Base-by-base conservation (phyloP, 2,888 invertebrate species). In the Acrocyrtus sp. region DNA sequence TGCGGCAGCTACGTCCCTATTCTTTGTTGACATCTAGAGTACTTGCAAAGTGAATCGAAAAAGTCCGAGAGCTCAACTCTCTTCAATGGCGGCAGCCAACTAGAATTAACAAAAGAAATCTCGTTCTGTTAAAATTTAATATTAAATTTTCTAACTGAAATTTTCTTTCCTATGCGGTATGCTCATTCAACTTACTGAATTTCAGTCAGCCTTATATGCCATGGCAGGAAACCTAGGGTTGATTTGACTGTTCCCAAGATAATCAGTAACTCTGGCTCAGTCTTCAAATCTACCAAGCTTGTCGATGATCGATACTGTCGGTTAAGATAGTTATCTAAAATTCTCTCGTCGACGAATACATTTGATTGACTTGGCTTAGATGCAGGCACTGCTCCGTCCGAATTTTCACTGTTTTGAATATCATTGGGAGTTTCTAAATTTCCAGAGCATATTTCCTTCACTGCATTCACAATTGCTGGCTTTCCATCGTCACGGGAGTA, bases 121-220 rank as follows among this genome's bases (percentile, higher is more conserved):
- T n/a, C n/a, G 17, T 48, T 48, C 17, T 17, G 10, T 15, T 48
- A 10, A 48, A 8, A n/a, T n/a, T n/a, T n/a, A n/a, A n/a, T n/a
- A n/a, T n/a, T n/a, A n/a, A n/a, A n/a, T n/a, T n/a, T 48, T 48
- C 17, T 21, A 21, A 21, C 17, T 60, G 15, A 19, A 17, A 29
- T 24, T 3, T 24, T 12, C 62, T 26, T 48, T 26, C 17, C n/a
- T 22, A 50, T n/a, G n/a, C n/a, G 27, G 21, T 53, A 21, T 5
- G 15, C n/a, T n/a, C n/a, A n/a, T n/a, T n/a, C n/a, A 58, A 75
- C 77, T 75, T 73, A 79, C 79, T 79, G 76, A 51, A 79, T 77
- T 70, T 79, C 79, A 41, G 77, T 79, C 27, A 79, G 53, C 27
- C 79, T 57, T 45, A 79, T 75, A 60, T 79, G 79, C 79, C 79